Base-by-base conservation (phyloP, 2,797 vertebrate genomes). In the Poliocrania exsul region DNA sequence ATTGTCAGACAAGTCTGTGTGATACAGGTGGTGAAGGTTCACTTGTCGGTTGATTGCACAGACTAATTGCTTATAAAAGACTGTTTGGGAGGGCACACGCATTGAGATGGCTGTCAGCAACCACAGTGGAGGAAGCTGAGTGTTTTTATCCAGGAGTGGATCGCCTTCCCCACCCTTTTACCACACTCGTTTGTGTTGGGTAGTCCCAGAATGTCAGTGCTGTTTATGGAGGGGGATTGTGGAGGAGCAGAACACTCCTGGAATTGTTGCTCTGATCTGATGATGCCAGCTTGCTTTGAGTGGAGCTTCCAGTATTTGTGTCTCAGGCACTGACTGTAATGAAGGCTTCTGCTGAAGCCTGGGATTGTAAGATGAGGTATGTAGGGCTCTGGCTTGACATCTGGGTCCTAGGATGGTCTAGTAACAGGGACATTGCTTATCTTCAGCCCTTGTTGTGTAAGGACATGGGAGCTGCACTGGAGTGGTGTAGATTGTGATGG, bases 31-130 rank as follows among this genome's bases (percentile, higher is more conserved):
- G 14, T 18, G 18, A 58, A 57, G 24, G 25, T 66, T 86, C 29
- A 54, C 13, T 37, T 57, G 14, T 28, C 19, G 25, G 26, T 33
- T 33, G 62, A 26, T 72, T 0, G 0, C 23, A 12, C 4, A 0
- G 51, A 10, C 11, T 50, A 0, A 0, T 77, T 44, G 29, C 44
- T 83, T 67, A 57, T 37, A 70, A 8, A 64, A 47, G 15, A 9
- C 21, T 67, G 28, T 40, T 67, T 29, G 29, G 25, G 28, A 71
- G 28, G 6, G 33, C 31, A 6, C 0, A 1, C 4, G 16, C 46
- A 9, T 62, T 35, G 47, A 53, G 21, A 6, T 50, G n/a, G 25
- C 40, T 73, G 54, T 69, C 50, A 65, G 42, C 37, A 83, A 14
- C 42, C 40, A 42, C 37, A 60, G 40, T 31, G 26, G 46, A 78